A percentile compares a stretch with the other conserved stretches of the same genome.
Conservation (phyloP, 1,140 invertebrate genomes). For the Bombus picipes region DNA sequence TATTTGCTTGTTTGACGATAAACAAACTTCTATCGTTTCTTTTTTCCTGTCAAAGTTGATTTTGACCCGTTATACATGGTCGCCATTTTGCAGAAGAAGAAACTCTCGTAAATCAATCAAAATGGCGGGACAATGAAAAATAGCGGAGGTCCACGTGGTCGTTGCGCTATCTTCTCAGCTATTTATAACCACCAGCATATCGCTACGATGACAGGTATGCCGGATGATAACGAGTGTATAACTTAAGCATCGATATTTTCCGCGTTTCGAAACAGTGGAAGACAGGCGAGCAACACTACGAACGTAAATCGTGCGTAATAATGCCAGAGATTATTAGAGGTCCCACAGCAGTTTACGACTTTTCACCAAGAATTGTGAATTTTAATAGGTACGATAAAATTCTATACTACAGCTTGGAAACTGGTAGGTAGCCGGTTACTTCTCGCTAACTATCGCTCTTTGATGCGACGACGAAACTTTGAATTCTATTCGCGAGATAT, state of each 20-base stretch:
- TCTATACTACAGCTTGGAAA: too few relatives aligned
- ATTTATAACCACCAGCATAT: slow-evolving; percentile 27
- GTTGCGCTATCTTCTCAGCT: background rate
- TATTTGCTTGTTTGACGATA: background rate
- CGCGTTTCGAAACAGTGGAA: background rate
- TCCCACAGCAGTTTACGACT: too few relatives aligned
- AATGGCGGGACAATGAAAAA: background rate
- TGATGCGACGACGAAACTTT: too few relatives aligned
- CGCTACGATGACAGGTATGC: slow-evolving; percentile 26
- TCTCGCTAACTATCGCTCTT: too few relatives aligned
- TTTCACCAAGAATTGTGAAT: too few relatives aligned
- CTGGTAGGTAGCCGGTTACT: too few relatives aligned
- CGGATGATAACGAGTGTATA: background rate
- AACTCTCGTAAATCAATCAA: background rate
- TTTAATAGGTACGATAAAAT: too few relatives aligned
- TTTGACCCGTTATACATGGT: too few relatives aligned
- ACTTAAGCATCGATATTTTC: background rate
- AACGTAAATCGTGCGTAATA: too few relatives aligned
- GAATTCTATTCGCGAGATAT: too few relatives aligned
- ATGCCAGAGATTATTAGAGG: too few relatives aligned
- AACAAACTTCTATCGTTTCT: background rate
- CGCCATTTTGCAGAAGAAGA: background rate
- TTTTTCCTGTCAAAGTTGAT: too few relatives aligned
- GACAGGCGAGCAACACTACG: background rate
- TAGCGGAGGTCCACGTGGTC: background rate